Conservation (phyloP, 2,888 invertebrate genomes). For the Tetheella fluctuosa region DNA sequence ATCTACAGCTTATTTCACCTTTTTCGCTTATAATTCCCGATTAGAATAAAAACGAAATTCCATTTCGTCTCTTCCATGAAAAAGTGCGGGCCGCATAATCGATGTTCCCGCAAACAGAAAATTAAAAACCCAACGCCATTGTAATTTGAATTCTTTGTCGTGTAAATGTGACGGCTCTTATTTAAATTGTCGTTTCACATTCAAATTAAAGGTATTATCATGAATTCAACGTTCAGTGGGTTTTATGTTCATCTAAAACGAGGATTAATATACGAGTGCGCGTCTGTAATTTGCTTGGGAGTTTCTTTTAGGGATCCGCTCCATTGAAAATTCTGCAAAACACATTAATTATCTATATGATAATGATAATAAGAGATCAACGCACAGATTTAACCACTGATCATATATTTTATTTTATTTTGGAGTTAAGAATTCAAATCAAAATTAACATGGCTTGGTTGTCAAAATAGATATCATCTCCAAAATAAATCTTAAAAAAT, state of each 20-base stretch:
- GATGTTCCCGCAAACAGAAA: constrained; percentile 46
- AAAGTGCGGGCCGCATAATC: constrained; percentile 33
- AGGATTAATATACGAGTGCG: constrained; percentile 8
- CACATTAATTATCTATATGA: background rate
- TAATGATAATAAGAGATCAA: no score
- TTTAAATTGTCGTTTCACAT: constrained; percentile 46
- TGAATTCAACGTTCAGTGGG: constrained; percentile 11
- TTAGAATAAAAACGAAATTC: constrained; percentile 37
- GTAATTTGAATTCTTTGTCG: constrained; percentile 57
- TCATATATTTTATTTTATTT: no score
- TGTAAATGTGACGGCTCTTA: constrained; percentile 52
- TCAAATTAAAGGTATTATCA: constrained; percentile 40
- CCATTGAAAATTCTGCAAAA: background rate
- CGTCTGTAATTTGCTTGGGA: constrained; percentile 9
- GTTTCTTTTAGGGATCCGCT: background rate
- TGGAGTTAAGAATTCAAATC: no score
- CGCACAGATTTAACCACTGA: no score
- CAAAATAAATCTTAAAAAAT: no score
- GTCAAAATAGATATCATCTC: no score
- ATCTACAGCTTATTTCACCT: no score
- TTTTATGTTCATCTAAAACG: constrained; percentile 11
- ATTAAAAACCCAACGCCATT: constrained; percentile 49
- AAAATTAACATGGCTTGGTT: no score
- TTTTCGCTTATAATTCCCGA: constrained; percentile 20
- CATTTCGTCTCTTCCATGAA: constrained; percentile 39